phyloP scores from a whole-genome alignment of 2,888 invertebrate genomes.

The Apantesis nais region DNA sequence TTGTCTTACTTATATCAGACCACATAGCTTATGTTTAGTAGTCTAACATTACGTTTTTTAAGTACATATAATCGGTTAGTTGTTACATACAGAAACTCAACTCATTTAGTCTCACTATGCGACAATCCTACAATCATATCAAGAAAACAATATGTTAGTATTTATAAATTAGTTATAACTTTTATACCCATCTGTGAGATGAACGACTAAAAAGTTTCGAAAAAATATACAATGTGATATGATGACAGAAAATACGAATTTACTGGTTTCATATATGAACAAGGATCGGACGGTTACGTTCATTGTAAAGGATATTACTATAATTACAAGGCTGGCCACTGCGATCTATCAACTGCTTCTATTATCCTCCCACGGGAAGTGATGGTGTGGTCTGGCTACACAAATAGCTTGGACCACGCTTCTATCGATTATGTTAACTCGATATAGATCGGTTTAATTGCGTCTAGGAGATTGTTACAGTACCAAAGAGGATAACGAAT shows the following conservation, averaged over 20 bases:
- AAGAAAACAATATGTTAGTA: not conserved
- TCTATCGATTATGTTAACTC: not conserved
- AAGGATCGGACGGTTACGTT: slow-evolving; percentile 7
- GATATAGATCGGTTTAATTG: not conserved
- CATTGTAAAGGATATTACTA: slow-evolving; percentile 30
- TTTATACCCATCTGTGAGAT: not conserved
- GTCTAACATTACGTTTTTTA: too few species aligned
- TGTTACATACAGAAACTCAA: not conserved
- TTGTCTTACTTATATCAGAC: not conserved
- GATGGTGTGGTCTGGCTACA: not conserved
- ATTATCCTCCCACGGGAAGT: slow-evolving; percentile 17
- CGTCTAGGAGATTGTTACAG: not conserved
- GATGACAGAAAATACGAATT: not conserved
- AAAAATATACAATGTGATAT: not conserved
- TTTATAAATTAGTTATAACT: not conserved
- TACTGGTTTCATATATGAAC: not conserved
- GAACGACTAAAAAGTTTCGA: not conserved
- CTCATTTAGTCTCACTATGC: not conserved
- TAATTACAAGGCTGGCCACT: slow-evolving; percentile 10
- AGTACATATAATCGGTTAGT: not conserved
- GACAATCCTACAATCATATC: not conserved
- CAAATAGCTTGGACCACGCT: not conserved
- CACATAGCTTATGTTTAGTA: not conserved
- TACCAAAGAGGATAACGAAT: not conserved
- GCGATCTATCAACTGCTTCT: slow-evolving; percentile 11